phyloP scores from a whole-genome alignment of 2,113 vertebrate species.

The Irena cyanogastra region DNA sequence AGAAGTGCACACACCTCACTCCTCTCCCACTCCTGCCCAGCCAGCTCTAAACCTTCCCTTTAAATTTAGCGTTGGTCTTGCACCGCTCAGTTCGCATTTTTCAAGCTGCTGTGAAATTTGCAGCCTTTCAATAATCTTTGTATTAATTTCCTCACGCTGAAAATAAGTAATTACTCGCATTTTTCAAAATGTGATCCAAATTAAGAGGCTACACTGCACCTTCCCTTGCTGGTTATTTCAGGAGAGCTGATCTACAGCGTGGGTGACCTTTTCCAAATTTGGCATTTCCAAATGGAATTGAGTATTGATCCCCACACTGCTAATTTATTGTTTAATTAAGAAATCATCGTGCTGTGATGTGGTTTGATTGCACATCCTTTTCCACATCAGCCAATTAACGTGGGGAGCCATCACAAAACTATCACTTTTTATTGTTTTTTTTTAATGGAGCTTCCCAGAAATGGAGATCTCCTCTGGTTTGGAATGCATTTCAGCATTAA shows the following conservation, averaged over 20 bases:
- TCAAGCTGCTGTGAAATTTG: not conserved
- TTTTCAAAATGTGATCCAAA: slow-evolving; percentile 51
- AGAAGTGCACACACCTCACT: not conserved
- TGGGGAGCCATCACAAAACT: not conserved
- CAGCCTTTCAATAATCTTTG: slow-evolving; percentile 27
- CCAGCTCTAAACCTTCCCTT: not conserved
- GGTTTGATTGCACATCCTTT: slow-evolving; percentile 61
- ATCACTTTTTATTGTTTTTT: slow-evolving; percentile 27
- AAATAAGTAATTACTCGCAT: slow-evolving; percentile 47
- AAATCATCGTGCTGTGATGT: slow-evolving; percentile 55
- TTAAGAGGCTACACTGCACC: slow-evolving; percentile 3
- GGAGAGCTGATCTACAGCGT: slow-evolving; percentile 23
- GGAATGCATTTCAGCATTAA: not conserved
- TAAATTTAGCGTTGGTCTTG: not conserved
- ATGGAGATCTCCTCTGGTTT: not conserved
- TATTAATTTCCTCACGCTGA: slow-evolving; percentile 42
- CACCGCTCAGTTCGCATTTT: not conserved
- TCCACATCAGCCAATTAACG: slow-evolving; percentile 34
- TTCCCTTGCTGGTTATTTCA: slow-evolving; percentile 42
- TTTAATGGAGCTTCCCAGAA: slow-evolving; percentile 56
- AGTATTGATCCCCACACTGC: slow-evolving; percentile 57
- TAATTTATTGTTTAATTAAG: slow-evolving; percentile 73
- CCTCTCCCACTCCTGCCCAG: not conserved
- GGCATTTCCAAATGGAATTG: slow-evolving; percentile 66
- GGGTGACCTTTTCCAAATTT: slow-evolving; percentile 53